phyloP scores from a whole-genome alignment of 1,140 invertebrate genomes.

The Metopolophium dirhodum region DNA sequence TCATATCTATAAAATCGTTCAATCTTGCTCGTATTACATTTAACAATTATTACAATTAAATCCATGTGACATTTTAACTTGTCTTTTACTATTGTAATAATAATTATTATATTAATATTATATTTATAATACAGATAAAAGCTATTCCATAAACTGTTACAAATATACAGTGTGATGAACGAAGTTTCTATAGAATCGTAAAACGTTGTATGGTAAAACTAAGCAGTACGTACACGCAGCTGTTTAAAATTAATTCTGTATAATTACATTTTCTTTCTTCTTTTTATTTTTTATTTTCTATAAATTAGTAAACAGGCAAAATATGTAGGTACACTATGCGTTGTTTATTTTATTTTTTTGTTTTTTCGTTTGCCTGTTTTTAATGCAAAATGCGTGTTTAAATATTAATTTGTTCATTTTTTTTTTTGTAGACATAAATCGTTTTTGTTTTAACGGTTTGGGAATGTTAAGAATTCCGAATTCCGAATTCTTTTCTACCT shows the following conservation, averaged over 20 bases:
- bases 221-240: neutral
- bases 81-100: neutral
- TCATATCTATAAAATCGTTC: neutral
- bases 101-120: too few species aligned
- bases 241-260: slow-evolving; percentile 3
- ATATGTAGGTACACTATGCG: neutral
- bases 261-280: slow-evolving; percentile 1
- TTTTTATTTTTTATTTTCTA: neutral
- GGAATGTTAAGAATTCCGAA: slow-evolving; percentile 4
- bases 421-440: slow-evolving; percentile 18
- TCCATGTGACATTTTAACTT: neutral
- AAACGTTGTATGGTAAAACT: neutral
- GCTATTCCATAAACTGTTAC: neutral
- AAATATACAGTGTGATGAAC: neutral
- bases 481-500: neutral
- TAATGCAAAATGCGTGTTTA: slow-evolving; percentile 7
- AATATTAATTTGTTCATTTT: slow-evolving; percentile 13
- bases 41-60: neutral
- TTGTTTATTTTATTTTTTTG: neutral
- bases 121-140: neutral
- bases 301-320: slow-evolving; percentile 11
- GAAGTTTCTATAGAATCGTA: neutral
- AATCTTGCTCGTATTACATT: neutral
- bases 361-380: neutral
- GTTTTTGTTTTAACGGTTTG: neutral